Evolutionary conservation across 2,888 invertebrate species (phyloP).

Genomic region (Caenorhabditis parvicauda): DNA sequence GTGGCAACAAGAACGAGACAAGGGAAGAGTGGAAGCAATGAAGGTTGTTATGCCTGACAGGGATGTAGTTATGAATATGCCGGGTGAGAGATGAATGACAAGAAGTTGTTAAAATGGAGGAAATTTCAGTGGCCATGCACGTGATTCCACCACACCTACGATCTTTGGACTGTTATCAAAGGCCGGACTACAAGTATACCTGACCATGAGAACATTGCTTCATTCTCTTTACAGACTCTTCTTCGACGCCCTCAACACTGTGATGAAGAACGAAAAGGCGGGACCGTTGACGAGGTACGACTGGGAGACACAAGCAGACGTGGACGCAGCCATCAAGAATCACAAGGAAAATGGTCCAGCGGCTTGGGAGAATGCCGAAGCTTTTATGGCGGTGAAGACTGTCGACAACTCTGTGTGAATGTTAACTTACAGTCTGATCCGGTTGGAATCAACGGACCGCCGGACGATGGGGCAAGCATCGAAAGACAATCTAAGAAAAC

Average conservation of each 20-base stretch:
- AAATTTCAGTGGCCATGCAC: slow-evolving; percentile 6
- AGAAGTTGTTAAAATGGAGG: not conserved
- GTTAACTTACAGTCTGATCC: slow-evolving; percentile 7
- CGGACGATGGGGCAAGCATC: too few species aligned
- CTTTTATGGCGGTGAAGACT: not conserved
- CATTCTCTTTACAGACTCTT: slow-evolving; percentile 11
- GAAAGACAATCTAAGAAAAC: too few species aligned
- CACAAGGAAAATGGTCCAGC: slow-evolving; percentile 13
- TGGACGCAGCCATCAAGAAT: slow-evolving; percentile 1
- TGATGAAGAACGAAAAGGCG: slow-evolving; percentile 15
- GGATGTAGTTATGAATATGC: slow-evolving; percentile 39
- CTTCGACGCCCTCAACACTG: slow-evolving; percentile 17
- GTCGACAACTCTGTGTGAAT: not conserved
- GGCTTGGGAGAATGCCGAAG: slow-evolving; percentile 22
- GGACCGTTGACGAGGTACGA: slow-evolving; percentile 12
- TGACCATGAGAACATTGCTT: not conserved
- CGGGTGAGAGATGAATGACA: slow-evolving; percentile 10
- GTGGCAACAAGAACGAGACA: slow-evolving; percentile 46
- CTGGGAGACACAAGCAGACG: slow-evolving; percentile 17
- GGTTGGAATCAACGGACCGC: slow-evolving; percentile 13
- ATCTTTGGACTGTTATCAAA: slow-evolving; percentile 34
- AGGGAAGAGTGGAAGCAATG: slow-evolving; percentile 28
- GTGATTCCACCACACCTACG: slow-evolving; percentile 31
- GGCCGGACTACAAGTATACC: slow-evolving; percentile 40
- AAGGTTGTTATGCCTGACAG: slow-evolving; percentile 36